Base-by-base conservation (phyloP, 2,797 vertebrate genomes). In the Gorsachius magnificus region DNA sequence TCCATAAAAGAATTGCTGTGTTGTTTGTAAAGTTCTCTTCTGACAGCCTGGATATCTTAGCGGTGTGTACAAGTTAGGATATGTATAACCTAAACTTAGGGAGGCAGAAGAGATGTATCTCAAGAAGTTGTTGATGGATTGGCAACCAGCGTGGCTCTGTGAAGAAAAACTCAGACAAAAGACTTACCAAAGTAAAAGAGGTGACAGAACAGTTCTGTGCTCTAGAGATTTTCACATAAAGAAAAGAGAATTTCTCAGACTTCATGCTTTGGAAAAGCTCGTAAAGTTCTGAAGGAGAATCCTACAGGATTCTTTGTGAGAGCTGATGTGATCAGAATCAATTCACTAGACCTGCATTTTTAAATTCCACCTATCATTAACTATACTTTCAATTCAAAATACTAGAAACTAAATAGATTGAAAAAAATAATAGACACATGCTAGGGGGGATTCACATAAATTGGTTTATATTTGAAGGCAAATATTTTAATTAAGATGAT, bases 401-500 rank as follows among this genome's bases (percentile, higher is more conserved):
- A 18, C 4, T 50, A 56, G 53, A 64, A 92, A 69, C 16, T 48
- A 70, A 80, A 91, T 26, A 56, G 14, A 50, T 9, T 45, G 8
- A 24, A 80, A 76, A 70, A 72, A 50, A 36, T 2, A 82, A 16
- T 19, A 60, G 16, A 35, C 6, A 35, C 6, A 28, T 85, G 70
- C 60, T 54, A 41, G 21, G 20, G n/a, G 33, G 18, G n/a, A 66
- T 57, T 74, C 76, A 75, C 5, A 3, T 81, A 78, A 90, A 82
- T 45, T 77, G 35, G 16, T 92, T 79, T 81, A 63, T 83, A 94
- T 81, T 65, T 94, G 60, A 94, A 93, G 18, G 28, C 82, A 81
- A 51, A 28, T 74, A 83, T 80, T 90, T 92, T 87, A 91, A 93
- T 81, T 83, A 78, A 90, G 90, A 74, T 81, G 21, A 77, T 91